Evolutionary conservation across 2,113 vertebrate genomes (phyloP), one percentile per base, ranked within the genome.

Genomic region (Aspidoscelis tigris): DNA sequence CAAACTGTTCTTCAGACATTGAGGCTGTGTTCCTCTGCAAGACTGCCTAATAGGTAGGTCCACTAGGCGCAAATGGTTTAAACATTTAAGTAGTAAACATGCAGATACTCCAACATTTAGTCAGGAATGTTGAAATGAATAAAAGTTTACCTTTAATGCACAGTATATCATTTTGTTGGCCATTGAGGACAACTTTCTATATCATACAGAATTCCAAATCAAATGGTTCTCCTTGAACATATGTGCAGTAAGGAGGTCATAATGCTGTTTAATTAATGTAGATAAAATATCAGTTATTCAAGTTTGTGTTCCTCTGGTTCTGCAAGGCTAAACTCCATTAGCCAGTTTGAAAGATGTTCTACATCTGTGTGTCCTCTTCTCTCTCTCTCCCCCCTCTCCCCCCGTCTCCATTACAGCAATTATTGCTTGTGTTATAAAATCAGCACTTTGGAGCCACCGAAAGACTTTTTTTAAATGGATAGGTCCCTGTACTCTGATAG

Each of bases 381-480:
- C 22, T 68, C 10, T 53, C 26, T 77, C 7, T 41, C 83, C 80
- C 7, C 47, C 39, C 21, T 3, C 5, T 7, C 0, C 20, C 65
- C 22, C 26, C 0, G 47, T 86, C 47, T 26, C 79, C 69, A 33
- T 87, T 33, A 53, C 58, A 1, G 24, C 53, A 53, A 0, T 86
- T 88, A 66, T 61, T 41, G 43, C 10, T 61, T 82, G 53, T 2
- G 43, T 26, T 74, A 39, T 14, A 65, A 78, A 84, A 61, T 81
- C 73, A 88, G 53, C 24, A 66, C 6, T 72, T 91, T 61, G 24
- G 41, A 90, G 5, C 3, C 55, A 65, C 78, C 82, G 75, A 90
- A 92, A 87, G 87, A 61, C 26, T 47, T 65, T 41, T 47, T 76
- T 47, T 91, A 88, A 21, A 76, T 76, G 90, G 81, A 70, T 16